phyloP scores from a whole-genome alignment of 2,888 invertebrate species.

The Galerucella nymphaeae region DNA sequence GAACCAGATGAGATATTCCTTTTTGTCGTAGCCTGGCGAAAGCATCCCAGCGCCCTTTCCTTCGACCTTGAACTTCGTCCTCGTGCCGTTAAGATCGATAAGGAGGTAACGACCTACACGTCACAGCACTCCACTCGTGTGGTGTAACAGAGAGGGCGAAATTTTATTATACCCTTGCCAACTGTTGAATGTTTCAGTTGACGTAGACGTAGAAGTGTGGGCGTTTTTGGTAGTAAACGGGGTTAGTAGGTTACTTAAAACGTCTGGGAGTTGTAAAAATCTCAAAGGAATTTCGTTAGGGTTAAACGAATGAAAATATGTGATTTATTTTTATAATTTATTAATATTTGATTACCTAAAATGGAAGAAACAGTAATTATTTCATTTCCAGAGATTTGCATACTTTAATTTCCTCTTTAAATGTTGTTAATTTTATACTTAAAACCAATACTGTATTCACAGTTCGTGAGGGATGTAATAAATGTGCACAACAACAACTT shows the following conservation, averaged over 20 bases:
- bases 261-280: not conserved
- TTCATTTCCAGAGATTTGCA: no score
- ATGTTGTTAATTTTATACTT: no score
- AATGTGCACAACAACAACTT: no score
- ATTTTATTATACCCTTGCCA: constrained; percentile 16
- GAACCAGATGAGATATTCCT: not conserved
- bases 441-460: no score
- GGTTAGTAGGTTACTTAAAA: constrained; percentile 35
- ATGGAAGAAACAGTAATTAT: no score
- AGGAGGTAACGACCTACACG: constrained; percentile 45
- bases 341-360: no score
- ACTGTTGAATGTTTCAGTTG: constrained; percentile 34
- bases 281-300: not conserved
- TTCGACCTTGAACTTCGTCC: constrained; percentile 45
- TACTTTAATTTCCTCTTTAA: no score
- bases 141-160: constrained; percentile 28
- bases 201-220: constrained; percentile 9
- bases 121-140: constrained; percentile 28
- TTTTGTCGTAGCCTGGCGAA: constrained; percentile 12
- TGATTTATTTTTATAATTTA: no score
- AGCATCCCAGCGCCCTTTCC: constrained; percentile 38
- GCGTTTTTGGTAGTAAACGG: constrained; percentile 14
- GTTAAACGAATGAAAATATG: not conserved
- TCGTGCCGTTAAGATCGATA: constrained; percentile 41
- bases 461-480: no score